Conservation (phyloP, 2,888 invertebrate genomes). For the Eupithecia centaureata region DNA sequence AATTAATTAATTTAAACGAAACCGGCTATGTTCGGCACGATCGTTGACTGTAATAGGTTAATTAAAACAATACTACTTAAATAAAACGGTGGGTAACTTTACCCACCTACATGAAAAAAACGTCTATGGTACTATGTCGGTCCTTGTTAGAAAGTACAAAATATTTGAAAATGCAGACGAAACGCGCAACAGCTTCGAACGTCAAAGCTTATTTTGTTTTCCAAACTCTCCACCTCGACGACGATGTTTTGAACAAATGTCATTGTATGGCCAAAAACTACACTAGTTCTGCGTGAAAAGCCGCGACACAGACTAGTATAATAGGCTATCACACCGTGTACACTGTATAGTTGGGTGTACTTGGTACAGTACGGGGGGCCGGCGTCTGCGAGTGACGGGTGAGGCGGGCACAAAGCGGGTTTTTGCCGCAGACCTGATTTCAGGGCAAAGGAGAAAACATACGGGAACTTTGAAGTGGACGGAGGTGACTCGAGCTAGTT, state of each 20-base stretch:
- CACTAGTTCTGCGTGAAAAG: not conserved
- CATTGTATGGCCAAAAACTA: not conserved
- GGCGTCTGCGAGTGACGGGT: slow-evolving; percentile 42
- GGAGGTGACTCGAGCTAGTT: not conserved
- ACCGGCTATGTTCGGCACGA: not conserved
- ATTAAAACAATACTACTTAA: not conserved
- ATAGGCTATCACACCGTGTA: not conserved
- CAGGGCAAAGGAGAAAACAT: not conserved
- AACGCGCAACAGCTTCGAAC: not conserved
- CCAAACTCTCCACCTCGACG: not conserved
- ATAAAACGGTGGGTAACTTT: too few species aligned
- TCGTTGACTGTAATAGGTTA: not conserved
- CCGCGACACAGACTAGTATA: not conserved
- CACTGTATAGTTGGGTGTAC: not conserved
- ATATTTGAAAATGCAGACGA: not conserved
- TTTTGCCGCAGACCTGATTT: slow-evolving; percentile 24
- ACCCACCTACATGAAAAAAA: not conserved
- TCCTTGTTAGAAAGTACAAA: not conserved
- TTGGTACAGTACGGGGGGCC: slow-evolving; percentile 15
- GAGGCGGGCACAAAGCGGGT: slow-evolving; percentile 50
- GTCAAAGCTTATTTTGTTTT: not conserved
- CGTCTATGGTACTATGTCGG: not conserved
- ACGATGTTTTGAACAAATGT: not conserved
- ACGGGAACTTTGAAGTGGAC: slow-evolving; percentile 6
- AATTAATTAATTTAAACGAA: not conserved